Evolutionary conservation across 2,888 invertebrate genomes (phyloP).

Genomic region (Clunio marinus): DNA sequence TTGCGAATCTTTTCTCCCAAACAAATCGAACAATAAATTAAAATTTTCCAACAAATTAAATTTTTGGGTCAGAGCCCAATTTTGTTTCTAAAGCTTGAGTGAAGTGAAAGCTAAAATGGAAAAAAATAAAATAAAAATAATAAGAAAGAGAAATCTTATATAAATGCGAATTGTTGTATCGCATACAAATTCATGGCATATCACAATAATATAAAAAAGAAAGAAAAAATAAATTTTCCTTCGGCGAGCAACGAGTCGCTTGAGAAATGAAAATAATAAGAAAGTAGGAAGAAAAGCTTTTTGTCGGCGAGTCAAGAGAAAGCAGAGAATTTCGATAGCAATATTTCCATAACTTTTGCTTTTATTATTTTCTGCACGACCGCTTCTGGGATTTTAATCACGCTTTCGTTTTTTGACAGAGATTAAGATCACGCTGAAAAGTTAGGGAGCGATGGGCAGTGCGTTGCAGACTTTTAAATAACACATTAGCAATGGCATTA

Average conservation of each 20-base stretch:
- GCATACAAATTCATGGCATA: constrained; percentile 28
- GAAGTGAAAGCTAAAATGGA: not conserved
- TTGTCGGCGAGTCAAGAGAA: not conserved
- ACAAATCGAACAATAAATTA: constrained; percentile 25
- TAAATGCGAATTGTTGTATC: constrained; percentile 22
- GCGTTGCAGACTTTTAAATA: constrained; percentile 21
- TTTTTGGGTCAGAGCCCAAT: constrained; percentile 24
- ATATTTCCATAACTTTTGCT: constrained; percentile 31
- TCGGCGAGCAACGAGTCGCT: constrained; percentile 2
- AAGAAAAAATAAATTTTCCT: not conserved
- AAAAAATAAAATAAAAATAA: constrained; percentile 21
- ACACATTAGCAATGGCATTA: constrained; percentile 23
- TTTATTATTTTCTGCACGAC: constrained; percentile 39
- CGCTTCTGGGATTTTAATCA: constrained; percentile 39
- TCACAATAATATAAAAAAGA: not conserved
- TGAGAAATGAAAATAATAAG: not conserved
- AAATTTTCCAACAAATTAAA: constrained; percentile 36
- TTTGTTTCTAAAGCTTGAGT: not conserved
- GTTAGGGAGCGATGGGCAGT: constrained; percentile 1
- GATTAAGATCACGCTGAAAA: constrained; percentile 39
- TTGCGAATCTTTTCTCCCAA: too few relatives aligned
- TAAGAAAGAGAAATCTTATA: not conserved
- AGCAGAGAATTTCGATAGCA: constrained; percentile 16
- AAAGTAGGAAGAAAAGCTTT: constrained; percentile 16
- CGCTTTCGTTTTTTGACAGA: constrained; percentile 37